Evolutionary conservation across 2,888 invertebrate species (phyloP).

Genomic region (Oscheius onirici): DNA sequence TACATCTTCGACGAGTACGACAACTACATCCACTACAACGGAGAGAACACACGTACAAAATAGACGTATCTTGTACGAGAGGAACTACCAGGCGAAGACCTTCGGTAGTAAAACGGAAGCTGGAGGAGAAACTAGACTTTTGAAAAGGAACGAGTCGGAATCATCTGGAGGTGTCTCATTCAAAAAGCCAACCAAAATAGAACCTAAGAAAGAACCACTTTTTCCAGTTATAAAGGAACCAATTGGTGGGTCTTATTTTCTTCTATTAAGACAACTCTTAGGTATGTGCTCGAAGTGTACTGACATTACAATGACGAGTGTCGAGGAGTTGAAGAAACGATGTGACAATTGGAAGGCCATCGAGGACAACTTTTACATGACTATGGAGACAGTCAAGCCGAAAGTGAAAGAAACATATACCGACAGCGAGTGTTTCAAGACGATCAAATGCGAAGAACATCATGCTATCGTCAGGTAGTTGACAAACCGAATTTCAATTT

Average conservation of each 20-base stretch:
- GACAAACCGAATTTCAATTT: not conserved
- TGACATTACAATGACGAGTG: constrained; percentile 38
- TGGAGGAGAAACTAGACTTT: not conserved
- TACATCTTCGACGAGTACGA: not conserved
- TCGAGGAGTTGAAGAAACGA: constrained; percentile 33
- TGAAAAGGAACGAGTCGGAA: constrained; percentile 1
- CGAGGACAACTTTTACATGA: constrained; percentile 44
- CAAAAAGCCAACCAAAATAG: not conserved
- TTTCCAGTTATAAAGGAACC: not conserved
- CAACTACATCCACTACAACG: not conserved
- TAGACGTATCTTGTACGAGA: not conserved
- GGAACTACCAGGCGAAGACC: constrained; percentile 9
- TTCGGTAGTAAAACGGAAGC: not conserved
- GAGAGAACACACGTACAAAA: not conserved
- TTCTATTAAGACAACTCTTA: constrained; percentile 15
- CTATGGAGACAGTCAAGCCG: constrained; percentile 38
- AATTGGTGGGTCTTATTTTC: not conserved
- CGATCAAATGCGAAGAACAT: constrained; percentile 41
- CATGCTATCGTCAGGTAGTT: constrained; percentile 52
- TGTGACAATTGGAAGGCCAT: constrained; percentile 46
- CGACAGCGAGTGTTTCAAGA: constrained; percentile 38
- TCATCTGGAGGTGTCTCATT: not conserved
- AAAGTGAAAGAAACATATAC: constrained; percentile 26
- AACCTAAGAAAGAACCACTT: not conserved
- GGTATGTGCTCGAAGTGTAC: constrained; percentile 49